phyloP scores from a whole-genome alignment of 2,113 vertebrate species.

The Pangasianodon hypophthalmus region DNA sequence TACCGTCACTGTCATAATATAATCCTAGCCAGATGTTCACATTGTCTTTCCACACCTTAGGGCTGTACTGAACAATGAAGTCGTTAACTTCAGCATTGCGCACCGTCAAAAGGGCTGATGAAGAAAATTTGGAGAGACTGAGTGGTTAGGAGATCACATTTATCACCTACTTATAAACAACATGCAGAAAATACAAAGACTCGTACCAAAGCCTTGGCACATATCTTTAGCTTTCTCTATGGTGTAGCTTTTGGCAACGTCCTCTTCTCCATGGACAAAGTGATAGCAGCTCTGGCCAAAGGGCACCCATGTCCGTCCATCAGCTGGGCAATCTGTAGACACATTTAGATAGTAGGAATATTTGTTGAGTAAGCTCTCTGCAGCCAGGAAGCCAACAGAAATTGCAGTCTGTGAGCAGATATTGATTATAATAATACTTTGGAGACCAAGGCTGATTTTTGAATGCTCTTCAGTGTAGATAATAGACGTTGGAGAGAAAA shows the following conservation, averaged over 20 bases:
- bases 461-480: neutral
- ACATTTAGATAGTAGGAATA: neutral
- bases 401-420: neutral
- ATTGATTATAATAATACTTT: neutral
- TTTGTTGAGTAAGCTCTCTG: neutral
- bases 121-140: constrained; percentile 27
- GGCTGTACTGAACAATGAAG: constrained; percentile 68
- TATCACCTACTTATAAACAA: neutral
- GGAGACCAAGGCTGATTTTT: neutral
- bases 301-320: constrained; percentile 75
- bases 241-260: constrained; percentile 69
- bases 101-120: constrained; percentile 71
- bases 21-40: constrained; percentile 75
- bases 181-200: neutral
- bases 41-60: constrained; percentile 69
- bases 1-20: constrained; percentile 72
- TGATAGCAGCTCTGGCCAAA: constrained; percentile 69
- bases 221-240: constrained; percentile 60
- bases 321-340: constrained; percentile 73
- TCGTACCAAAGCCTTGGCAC: constrained; percentile 26
- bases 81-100: constrained; percentile 68
- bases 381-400: constrained; percentile 11
- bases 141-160: neutral
- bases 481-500: neutral
- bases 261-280: constrained; percentile 75